These are phyloP conservation scores for Mus pahari DNA, from an alignment of 2,113 vertebrate species.

Conservation along the genomic window DNA sequence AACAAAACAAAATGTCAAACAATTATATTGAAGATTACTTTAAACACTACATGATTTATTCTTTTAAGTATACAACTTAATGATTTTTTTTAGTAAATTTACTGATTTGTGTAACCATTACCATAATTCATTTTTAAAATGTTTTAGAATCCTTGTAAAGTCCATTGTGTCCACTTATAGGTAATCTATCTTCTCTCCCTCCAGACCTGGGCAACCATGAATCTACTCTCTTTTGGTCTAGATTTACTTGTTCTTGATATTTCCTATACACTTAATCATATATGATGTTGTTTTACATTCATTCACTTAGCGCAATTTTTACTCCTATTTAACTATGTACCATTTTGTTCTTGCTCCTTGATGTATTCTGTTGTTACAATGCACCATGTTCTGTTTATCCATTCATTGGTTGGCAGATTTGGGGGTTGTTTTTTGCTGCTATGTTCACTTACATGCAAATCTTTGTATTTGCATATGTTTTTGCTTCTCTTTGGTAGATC, in stretches of 20 bases:
- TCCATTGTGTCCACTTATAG: neutral
- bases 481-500: neutral
- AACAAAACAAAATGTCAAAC: neutral
- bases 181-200: neutral
- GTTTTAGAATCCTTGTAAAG: neutral
- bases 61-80: slow-evolving; percentile 1
- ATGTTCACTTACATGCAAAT: neutral
- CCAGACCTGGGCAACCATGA: neutral
- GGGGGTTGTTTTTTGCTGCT: neutral
- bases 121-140: slow-evolving; percentile 7
- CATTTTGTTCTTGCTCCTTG: neutral
- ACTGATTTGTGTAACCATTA: neutral
- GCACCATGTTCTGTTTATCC: neutral
- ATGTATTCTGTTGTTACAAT: neutral
- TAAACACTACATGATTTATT: neutral
- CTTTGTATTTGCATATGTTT: neutral
- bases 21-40: neutral
- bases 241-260: slow-evolving; percentile 25
- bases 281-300: neutral
- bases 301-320: neutral
- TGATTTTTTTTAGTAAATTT: neutral
- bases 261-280: neutral
- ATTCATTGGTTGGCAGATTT: neutral
- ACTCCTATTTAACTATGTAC: neutral
- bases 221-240: neutral